Evolutionary conservation across 2,797 vertebrate genomes (phyloP), one percentile per base, ranked within the genome.

Genomic region (Sebastes baramenuke): DNA sequence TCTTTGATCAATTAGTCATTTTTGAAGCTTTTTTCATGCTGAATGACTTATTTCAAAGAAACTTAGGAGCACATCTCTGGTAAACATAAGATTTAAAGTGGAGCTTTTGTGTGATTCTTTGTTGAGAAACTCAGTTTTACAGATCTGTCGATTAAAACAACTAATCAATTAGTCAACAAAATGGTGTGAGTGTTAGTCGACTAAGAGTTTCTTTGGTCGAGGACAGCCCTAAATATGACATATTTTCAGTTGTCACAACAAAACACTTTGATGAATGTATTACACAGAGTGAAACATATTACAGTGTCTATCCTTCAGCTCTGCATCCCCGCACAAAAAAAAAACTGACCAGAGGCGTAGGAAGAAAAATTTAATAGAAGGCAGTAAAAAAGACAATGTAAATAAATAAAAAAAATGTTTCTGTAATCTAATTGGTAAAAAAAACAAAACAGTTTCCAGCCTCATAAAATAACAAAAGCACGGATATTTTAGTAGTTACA

Each of bases 321-420:
- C n/a, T 18, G 20, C 14, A 61, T 8, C 25, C 24, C 14, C 36
- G 6, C 61, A 83, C 2, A 88, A 83, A 82, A 30, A 77, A 72
- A 76, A 74, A 72, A 20, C 14, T 62, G 42, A 72, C 67, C 29
- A 67, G 9, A 75, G 42, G 4, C 24, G 25, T 89, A 78, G 46
- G 83, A 92, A 88, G 92, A 91, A 74, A 86, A 69, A 77, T 96
- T 96, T 96, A 96, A 95, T 96, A 92, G 90, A 93, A 93, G 85
- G 91, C 88, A 89, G 90, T 94, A 92, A 93, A 94, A 90, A 92
- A 90, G 78, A 83, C 62, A 80, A 65, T 80, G 86, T 84, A 93
- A 96, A 95, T 94, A 95, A 95, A 96, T 94, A 82, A 89, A 91
- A 88, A 87, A 89, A 85, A 78, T 52, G 42, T 70, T 81, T 34